Evolutionary conservation across 2,888 invertebrate species (phyloP).

Genomic region (Sesamia inferens): DNA sequence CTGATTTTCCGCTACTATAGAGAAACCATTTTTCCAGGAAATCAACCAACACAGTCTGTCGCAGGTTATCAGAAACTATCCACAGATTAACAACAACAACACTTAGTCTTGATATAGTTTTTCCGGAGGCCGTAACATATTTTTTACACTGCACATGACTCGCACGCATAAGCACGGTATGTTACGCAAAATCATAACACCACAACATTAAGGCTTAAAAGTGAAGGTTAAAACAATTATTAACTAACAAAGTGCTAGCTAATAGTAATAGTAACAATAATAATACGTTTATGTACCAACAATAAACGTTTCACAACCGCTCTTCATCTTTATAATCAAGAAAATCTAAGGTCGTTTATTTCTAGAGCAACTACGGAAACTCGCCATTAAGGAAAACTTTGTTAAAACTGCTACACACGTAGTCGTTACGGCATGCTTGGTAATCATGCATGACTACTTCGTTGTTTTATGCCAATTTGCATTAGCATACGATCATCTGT

Average conservation of each 20-base stretch:
- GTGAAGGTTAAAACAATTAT: conserved; percentile 31
- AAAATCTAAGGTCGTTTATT: conserved; percentile 21
- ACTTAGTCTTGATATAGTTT: not conserved
- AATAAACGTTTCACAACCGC: conserved; percentile 33
- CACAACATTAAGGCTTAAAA: conserved; percentile 6
- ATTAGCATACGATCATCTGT: not conserved
- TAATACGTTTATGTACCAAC: conserved; percentile 20
- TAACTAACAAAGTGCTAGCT: conserved; percentile 8
- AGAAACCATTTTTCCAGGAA: not conserved
- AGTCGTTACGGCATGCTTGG: not conserved
- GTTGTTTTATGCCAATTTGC: conserved; percentile 4
- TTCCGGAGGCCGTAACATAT: not conserved
- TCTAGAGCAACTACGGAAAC: conserved; percentile 28
- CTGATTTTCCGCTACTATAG: not conserved
- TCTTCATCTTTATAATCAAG: conserved; percentile 11
- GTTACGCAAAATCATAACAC: not conserved
- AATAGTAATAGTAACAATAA: conserved; percentile 28
- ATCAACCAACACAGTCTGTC: not conserved
- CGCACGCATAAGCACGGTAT: not conserved
- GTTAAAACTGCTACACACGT: conserved; percentile 14
- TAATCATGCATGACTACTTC: conserved; percentile 9
- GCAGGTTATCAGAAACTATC: not conserved
- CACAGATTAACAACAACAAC: not conserved
- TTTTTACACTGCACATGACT: not conserved
- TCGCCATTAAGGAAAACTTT: conserved; percentile 26